Conservation (phyloP, 2,888 invertebrate genomes). For the Campaea margaritaria region DNA sequence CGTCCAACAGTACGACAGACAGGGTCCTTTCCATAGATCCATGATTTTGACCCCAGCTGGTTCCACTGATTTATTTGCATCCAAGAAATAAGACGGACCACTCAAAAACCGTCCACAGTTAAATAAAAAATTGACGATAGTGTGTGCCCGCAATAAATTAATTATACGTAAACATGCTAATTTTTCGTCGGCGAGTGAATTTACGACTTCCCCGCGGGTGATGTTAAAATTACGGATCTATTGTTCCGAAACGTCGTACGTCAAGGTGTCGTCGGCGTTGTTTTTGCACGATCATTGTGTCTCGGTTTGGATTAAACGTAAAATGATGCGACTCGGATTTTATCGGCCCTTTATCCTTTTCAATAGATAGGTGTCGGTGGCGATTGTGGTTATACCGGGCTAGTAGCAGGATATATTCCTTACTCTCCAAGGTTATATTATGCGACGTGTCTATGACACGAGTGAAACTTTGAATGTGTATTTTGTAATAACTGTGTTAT, state of each 20-base stretch:
- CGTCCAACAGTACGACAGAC: too few relatives aligned
- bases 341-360: not conserved
- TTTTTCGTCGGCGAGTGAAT: slow-evolving; percentile 4
- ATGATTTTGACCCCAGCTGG: too few relatives aligned
- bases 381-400: too few relatives aligned
- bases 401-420: too few relatives aligned
- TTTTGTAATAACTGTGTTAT: too few relatives aligned
- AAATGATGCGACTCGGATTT: not conserved
- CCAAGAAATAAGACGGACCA: too few relatives aligned
- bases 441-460: too few relatives aligned
- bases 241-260: slow-evolving; percentile 43
- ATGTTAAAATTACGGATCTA: slow-evolving; percentile 40
- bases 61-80: too few relatives aligned
- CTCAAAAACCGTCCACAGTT: not conserved
- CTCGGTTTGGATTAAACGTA: slow-evolving; percentile 11
- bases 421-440: too few relatives aligned
- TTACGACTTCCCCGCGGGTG: slow-evolving; percentile 22
- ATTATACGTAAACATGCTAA: slow-evolving; percentile 22
- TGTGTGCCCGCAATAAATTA: not conserved
- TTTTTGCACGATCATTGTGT: slow-evolving; percentile 39
- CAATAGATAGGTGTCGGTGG: too few relatives aligned
- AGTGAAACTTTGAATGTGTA: too few relatives aligned
- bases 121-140: not conserved
- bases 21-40: too few relatives aligned
- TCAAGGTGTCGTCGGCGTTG: slow-evolving; percentile 39